Conservation (phyloP, 2,113 vertebrate genomes). For the Petroica traversi region DNA sequence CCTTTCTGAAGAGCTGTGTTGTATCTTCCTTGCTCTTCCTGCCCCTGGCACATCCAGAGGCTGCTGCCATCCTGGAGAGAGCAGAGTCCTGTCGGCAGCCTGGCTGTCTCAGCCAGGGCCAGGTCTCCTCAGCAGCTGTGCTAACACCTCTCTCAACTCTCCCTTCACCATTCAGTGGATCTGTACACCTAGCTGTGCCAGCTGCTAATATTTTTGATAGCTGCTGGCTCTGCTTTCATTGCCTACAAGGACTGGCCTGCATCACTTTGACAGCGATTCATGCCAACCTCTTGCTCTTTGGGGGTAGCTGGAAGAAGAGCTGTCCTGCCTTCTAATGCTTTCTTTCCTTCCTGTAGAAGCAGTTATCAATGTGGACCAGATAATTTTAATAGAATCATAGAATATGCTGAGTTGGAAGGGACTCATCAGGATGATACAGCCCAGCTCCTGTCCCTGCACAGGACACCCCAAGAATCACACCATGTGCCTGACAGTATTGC, state of each 20-base stretch:
- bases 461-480: neutral
- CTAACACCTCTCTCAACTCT: neutral
- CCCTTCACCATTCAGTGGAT: neutral
- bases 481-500: neutral
- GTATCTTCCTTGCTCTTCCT: neutral
- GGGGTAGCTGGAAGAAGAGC: neutral
- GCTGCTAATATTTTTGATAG: neutral
- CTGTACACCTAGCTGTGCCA: neutral
- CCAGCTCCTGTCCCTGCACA: neutral
- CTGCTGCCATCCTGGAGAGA: neutral
- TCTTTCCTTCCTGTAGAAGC: neutral
- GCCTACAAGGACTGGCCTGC: neutral
- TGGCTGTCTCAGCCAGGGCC: neutral
- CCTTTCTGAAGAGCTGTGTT: neutral
- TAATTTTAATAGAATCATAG: neutral
- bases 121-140: neutral
- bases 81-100: neutral
- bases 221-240: neutral
- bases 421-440: neutral
- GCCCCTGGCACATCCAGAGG: neutral
- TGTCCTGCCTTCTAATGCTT: neutral
- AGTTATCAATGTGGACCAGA: neutral
- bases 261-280: neutral
- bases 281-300: neutral
- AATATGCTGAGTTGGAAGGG: neutral